phyloP scores from a whole-genome alignment of 2,113 vertebrate species.

The Conger conger region DNA sequence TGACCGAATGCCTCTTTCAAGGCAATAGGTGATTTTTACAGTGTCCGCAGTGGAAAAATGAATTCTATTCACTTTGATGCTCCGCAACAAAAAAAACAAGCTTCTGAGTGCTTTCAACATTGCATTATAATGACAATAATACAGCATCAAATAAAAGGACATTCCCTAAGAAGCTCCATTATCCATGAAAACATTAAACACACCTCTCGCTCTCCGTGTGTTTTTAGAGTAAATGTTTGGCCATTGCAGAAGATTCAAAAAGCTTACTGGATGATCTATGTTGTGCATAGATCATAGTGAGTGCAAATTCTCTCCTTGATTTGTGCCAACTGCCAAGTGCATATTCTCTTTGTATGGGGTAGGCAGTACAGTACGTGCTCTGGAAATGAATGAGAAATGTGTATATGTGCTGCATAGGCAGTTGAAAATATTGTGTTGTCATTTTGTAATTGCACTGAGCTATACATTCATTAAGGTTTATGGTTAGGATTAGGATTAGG shows the following conservation, averaged over 20 bases:
- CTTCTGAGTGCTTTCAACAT: background rate
- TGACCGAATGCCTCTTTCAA: background rate
- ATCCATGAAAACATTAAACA: background rate
- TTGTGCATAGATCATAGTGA: background rate
- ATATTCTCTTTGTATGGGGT: background rate
- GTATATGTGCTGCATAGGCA: background rate
- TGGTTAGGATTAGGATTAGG: no score
- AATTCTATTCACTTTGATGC: slow-evolving; percentile 3
- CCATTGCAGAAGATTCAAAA: background rate
- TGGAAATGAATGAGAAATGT: background rate
- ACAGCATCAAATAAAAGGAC: background rate
- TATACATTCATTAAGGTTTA: no score
- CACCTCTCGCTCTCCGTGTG: background rate
- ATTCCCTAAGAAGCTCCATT: background rate
- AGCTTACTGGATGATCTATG: background rate
- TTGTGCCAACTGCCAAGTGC: background rate
- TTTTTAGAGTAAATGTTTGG: background rate
- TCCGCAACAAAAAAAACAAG: background rate
- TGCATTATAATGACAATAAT: background rate
- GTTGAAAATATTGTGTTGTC: no score
- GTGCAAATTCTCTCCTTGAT: background rate
- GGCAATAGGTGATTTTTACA: background rate
- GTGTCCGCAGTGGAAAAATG: background rate
- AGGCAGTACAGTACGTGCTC: background rate
- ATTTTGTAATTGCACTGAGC: no score